These are phyloP conservation scores for Chrysolina americana DNA, from an alignment of 2,888 invertebrate species.

Conservation along the genomic window DNA sequence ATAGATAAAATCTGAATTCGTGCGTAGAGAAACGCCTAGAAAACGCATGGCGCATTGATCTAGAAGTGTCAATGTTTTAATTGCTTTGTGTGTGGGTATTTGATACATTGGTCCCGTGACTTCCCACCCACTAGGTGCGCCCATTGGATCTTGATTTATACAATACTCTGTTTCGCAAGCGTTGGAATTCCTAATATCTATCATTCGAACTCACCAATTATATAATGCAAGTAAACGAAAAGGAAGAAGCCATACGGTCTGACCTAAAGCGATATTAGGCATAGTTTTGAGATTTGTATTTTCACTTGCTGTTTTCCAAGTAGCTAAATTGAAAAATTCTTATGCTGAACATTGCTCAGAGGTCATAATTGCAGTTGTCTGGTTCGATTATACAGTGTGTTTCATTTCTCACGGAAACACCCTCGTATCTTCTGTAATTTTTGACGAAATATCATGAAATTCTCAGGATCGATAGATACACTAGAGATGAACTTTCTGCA, in stretches of 20 bases:
- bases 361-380: too few relatives aligned
- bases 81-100: conserved; percentile 50
- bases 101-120: conserved; percentile 47
- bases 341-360: too few relatives aligned
- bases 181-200: conserved; percentile 20
- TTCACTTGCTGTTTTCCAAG: too few relatives aligned
- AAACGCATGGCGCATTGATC: conserved; percentile 27
- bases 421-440: too few relatives aligned
- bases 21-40: conserved; percentile 29
- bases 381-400: too few relatives aligned
- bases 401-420: too few relatives aligned
- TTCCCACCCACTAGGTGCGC: conserved; percentile 47
- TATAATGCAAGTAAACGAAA: conserved; percentile 1
- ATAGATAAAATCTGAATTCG: conserved; percentile 32
- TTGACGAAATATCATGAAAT: too few relatives aligned
- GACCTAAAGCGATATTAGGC: too few relatives aligned
- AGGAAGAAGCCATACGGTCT: background rate
- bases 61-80: conserved; percentile 51
- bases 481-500: too few relatives aligned
- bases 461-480: too few relatives aligned
- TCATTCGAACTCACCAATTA: conserved; percentile 16
- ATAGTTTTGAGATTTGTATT: too few relatives aligned
- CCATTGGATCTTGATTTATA: conserved; percentile 31
- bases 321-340: too few relatives aligned
- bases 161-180: conserved; percentile 31